Evolutionary conservation across 1,140 invertebrate species (phyloP), one percentile per base, ranked within the genome.

Genomic region (Zaprionus tsacasi): DNA sequence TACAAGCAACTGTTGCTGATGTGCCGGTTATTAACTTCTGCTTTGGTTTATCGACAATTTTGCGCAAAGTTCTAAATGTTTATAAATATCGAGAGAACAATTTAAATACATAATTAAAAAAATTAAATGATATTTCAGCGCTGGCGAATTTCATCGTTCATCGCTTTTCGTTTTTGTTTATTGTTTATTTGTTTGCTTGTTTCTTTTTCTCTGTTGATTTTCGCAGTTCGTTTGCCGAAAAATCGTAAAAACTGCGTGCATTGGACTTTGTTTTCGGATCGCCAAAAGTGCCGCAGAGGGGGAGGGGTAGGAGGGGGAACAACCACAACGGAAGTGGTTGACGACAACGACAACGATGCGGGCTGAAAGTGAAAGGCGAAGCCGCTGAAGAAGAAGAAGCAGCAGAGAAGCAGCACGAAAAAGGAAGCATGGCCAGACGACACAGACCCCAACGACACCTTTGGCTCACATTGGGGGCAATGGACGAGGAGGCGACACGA

Each of bases 291-390:
- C 38, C 65, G 45, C 3, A 43, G 27, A 63, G 35, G 21, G 17
- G 17, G 48, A 52, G 17, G 1, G n/a, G n/a, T n/a, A n/a, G n/a
- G 0, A 25, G 21, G n/a, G 21, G n/a, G 30, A 25, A 17, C 60
- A 61, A 70, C 54, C 73, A 61, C 64, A 86, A 36, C 82, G 82
- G 76, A 86, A 87, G 82, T 70, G 54, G 55, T 70, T 56, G 63
- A 57, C 67, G 55, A 64, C 58, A 21, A 38, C 55, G 43, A 6
- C 59, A 17, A 17, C 45, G 45, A 50, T 25, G 45, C 11, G 17
- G 59, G 67, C 78, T 60, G 82, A 87, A 88, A 87, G 82, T 87
- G 83, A 87, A 87, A 87, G 82, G 82, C 59, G 48, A 68, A 50
- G 48, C 43, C 69, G 69, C 70, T 78, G 76, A 73, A 21, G 11